Evolutionary conservation across 2,888 invertebrate species (phyloP).

Genomic region (Pecten maximus): DNA sequence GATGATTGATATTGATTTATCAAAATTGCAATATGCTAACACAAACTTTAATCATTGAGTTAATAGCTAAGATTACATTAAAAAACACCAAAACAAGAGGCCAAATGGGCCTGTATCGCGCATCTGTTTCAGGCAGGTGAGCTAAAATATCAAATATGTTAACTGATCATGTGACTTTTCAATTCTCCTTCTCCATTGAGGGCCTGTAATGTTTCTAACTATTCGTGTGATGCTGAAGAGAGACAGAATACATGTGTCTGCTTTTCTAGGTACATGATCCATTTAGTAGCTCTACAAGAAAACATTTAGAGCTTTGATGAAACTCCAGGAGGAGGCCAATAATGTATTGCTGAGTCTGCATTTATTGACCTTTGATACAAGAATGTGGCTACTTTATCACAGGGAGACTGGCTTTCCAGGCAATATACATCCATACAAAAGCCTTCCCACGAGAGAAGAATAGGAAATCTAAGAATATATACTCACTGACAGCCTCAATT

Average conservation of each 20-base stretch:
- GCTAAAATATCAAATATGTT: too few relatives aligned
- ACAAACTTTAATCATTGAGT: too few relatives aligned
- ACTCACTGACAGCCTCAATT: conserved; percentile 96
- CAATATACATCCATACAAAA: background rate
- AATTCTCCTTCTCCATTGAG: background rate
- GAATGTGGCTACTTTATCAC: conserved; percentile 37
- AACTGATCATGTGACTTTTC: background rate
- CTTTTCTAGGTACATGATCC: background rate
- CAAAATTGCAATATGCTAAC: too few relatives aligned
- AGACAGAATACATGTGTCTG: background rate
- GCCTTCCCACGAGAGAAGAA: conserved; percentile 34
- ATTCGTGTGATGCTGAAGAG: background rate
- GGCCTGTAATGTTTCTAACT: background rate
- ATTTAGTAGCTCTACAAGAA: background rate
- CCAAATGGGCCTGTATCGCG: too few relatives aligned
- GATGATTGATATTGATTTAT: too few relatives aligned
- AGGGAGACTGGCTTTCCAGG: conserved; percentile 11
- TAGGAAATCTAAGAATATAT: conserved; percentile 43
- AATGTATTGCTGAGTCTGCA: conserved; percentile 1
- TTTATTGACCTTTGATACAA: conserved; percentile 40
- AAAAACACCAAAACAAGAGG: too few relatives aligned
- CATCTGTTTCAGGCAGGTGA: too few relatives aligned
- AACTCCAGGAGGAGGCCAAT: background rate
- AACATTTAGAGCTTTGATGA: background rate
- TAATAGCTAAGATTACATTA: too few relatives aligned